Evolutionary conservation across 2,888 invertebrate genomes (phyloP).

Genomic region (Pristionchus exspectatus): DNA sequence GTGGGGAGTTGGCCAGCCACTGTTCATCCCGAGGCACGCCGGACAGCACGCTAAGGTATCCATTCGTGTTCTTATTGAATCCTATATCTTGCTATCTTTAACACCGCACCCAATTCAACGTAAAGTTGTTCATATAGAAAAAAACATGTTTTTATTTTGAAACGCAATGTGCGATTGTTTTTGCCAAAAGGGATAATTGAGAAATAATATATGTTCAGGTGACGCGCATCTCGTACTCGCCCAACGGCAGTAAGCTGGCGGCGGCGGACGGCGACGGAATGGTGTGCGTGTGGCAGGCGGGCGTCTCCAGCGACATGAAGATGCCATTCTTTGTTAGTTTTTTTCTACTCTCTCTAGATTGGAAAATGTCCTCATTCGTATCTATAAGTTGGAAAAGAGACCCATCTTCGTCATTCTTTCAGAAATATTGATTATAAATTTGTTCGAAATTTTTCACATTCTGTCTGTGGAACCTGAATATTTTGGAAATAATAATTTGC

Average conservation of each 20-base stretch:
- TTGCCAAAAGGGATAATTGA: conserved; percentile 82
- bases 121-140: too few species aligned
- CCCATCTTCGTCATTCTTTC: too few species aligned
- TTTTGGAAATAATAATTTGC: too few species aligned
- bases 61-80: too few species aligned
- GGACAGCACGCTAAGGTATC: conserved; percentile 89
- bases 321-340: conserved; percentile 78
- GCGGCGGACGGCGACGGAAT: conserved; percentile 98
- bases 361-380: not conserved
- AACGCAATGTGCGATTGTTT: conserved; percentile 83
- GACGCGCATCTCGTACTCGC: conserved; percentile 74
- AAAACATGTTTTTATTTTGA: too few species aligned
- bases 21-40: conserved; percentile 92
- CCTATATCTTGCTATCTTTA: not conserved
- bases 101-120: too few species aligned
- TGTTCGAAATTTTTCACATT: too few species aligned
- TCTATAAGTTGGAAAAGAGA: too few species aligned
- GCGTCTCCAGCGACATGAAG: conserved; percentile 69
- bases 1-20: conserved; percentile 93
- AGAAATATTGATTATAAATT: too few species aligned
- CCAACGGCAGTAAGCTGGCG: conserved; percentile 85
- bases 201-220: conserved; percentile 55
- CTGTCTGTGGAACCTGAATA: too few species aligned
- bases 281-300: conserved; percentile 93
- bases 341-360: not conserved